phyloP scores from a whole-genome alignment of 2,888 invertebrate genomes.

The Galerucella pusilla region DNA sequence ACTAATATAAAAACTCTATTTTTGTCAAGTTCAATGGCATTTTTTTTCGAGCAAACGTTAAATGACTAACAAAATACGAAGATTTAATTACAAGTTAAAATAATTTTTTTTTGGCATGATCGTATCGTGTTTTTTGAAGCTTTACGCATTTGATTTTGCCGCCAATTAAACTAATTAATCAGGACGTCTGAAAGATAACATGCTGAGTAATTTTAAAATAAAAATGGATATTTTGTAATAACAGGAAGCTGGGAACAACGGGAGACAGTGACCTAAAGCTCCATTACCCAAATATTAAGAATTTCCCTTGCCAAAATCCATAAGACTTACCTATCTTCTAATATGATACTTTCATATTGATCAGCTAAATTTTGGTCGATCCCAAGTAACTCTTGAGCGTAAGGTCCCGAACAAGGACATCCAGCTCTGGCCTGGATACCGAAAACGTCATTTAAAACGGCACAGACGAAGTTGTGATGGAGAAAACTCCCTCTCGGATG shows the following conservation, averaged over 20 bases:
- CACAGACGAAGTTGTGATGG: constrained; percentile 89
- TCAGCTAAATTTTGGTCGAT: constrained; percentile 81
- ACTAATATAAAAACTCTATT: constrained; percentile 5
- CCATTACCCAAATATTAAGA: too few relatives aligned
- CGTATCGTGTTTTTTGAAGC: too few relatives aligned
- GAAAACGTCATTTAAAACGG: constrained; percentile 90
- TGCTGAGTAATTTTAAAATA: too few relatives aligned
- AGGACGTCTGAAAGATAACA: too few relatives aligned
- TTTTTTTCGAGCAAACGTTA: background rate
- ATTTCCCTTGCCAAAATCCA: too few relatives aligned
- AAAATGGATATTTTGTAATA: too few relatives aligned
- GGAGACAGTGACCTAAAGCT: too few relatives aligned
- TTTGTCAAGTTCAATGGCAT: constrained; percentile 14
- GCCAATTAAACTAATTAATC: constrained; percentile 10
- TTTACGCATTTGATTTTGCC: background rate
- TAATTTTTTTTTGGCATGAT: constrained; percentile 11
- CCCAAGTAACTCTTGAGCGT: constrained; percentile 86
- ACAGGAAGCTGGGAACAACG: too few relatives aligned
- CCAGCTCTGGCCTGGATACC: constrained; percentile 89
- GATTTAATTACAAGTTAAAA: background rate
- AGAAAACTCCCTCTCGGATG: constrained; percentile 85
- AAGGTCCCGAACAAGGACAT: constrained; percentile 84
- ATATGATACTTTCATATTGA: constrained; percentile 78
- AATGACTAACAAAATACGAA: background rate
- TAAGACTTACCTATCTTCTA: constrained; percentile 69